A percentile compares a stretch with the other conserved stretches of the same genome.
These are phyloP conservation scores for Mechanitis mazaeus DNA, from an alignment of 2,888 invertebrate species.

Conservation along the genomic window DNA sequence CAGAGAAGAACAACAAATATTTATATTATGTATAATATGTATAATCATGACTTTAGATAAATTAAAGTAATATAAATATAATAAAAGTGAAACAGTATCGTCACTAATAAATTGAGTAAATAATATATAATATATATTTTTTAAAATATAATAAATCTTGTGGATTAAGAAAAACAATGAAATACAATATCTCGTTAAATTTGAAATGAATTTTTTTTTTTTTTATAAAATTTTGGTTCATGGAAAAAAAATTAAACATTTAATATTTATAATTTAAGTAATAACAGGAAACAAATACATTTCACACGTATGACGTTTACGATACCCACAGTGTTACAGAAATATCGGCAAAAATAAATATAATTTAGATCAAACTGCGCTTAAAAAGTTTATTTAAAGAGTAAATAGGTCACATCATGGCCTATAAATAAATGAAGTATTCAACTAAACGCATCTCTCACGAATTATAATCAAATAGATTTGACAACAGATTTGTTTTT, in stretches of 20 bases:
- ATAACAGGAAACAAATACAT: conserved; percentile 20
- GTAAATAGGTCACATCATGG: conserved; percentile 20
- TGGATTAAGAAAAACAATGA: too few relatives aligned
- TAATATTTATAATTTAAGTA: conserved; percentile 9
- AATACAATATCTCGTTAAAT: too few relatives aligned
- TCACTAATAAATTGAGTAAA: too few relatives aligned
- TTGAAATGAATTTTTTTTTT: too few relatives aligned
- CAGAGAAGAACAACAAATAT: too few relatives aligned
- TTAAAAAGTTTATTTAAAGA: conserved; percentile 23
- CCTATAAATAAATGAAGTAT: conserved; percentile 18
- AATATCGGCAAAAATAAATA: conserved; percentile 26
- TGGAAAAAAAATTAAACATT: not conserved
- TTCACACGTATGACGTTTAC: conserved; percentile 24
- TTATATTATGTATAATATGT: too few relatives aligned
- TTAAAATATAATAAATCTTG: too few relatives aligned
- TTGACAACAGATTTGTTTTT: not conserved
- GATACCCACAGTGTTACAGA: conserved; percentile 20
- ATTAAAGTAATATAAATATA: too few relatives aligned
- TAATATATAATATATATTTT: too few relatives aligned
- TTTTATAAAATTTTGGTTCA: not conserved
- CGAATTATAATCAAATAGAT: too few relatives aligned
- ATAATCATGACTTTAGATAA: too few relatives aligned
- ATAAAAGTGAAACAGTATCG: too few relatives aligned
- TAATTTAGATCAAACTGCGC: conserved; percentile 21
- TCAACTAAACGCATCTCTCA: conserved; percentile 7